These are phyloP conservation scores for Drosophila mulleri DNA, from an alignment of 2,888 invertebrate species.

Conservation along the genomic window DNA sequence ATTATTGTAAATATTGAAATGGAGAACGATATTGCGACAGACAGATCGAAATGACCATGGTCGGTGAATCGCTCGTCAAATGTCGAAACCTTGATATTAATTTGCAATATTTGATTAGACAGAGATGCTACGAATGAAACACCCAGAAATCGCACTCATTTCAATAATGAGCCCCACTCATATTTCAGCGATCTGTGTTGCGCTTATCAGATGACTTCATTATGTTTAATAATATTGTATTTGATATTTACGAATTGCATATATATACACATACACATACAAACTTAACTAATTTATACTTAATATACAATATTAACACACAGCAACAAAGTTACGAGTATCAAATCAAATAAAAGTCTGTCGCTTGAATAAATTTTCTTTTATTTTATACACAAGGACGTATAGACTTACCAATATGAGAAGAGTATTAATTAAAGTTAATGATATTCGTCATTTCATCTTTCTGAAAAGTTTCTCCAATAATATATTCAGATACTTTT, in stretches of 20 bases:
- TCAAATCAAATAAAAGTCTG: constrained; percentile 71
- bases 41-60: constrained; percentile 18
- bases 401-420: not conserved
- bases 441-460: not conserved
- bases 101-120: constrained; percentile 58
- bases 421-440: not conserved
- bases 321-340: constrained; percentile 58
- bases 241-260: constrained; percentile 74
- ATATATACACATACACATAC: constrained; percentile 40
- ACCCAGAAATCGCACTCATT: constrained; percentile 39
- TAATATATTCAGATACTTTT: too few relatives aligned
- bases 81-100: constrained; percentile 69
- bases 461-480: not conserved
- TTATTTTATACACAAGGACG: not conserved
- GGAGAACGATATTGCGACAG: constrained; percentile 20
- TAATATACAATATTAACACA: constrained; percentile 63
- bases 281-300: constrained; percentile 76
- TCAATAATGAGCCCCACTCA: constrained; percentile 11
- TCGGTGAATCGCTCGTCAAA: constrained; percentile 35
- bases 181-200: constrained; percentile 61
- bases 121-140: constrained; percentile 55
- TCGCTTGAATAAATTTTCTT: constrained; percentile 54
- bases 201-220: constrained; percentile 63
- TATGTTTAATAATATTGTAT: constrained; percentile 63
- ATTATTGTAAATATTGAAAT: constrained; percentile 51